Conservation (phyloP, 1,140 invertebrate species). For the Acyrthosiphon pisum region DNA sequence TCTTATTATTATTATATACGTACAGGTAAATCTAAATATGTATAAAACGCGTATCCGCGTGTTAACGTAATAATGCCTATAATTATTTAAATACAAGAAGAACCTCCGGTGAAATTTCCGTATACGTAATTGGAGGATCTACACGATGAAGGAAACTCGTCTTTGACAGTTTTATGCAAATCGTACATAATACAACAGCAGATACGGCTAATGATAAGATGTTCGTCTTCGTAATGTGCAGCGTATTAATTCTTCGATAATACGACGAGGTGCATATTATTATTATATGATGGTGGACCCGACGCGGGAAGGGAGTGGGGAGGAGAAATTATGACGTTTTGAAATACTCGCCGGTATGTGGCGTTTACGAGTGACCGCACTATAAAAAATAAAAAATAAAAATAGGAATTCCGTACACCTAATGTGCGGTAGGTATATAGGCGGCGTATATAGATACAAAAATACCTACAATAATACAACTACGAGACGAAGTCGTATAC, state of each 20-base stretch:
- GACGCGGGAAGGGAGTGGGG: too few species aligned
- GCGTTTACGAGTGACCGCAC: background rate
- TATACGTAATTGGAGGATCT: conserved; percentile 26
- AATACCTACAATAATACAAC: background rate
- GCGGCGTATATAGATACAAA: background rate
- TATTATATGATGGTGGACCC: background rate
- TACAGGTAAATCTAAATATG: background rate
- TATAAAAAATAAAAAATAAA: background rate
- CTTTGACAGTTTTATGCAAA: conserved; percentile 45
- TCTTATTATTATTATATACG: too few species aligned
- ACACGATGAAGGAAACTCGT: background rate
- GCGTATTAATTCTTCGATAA: background rate
- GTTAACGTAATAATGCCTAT: background rate
- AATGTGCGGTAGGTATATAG: background rate
- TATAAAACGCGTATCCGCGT: background rate
- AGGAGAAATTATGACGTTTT: background rate
- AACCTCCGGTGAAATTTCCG: background rate
- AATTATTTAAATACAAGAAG: conserved; percentile 10
- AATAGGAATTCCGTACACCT: background rate
- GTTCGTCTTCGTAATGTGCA: background rate
- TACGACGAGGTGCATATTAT: background rate
- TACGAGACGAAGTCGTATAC: background rate
- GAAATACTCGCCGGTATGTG: background rate
- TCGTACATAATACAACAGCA: background rate
- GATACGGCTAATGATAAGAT: conserved; percentile 9